Conservation (phyloP, 2,113 vertebrate genomes). For the Nestor notabilis region DNA sequence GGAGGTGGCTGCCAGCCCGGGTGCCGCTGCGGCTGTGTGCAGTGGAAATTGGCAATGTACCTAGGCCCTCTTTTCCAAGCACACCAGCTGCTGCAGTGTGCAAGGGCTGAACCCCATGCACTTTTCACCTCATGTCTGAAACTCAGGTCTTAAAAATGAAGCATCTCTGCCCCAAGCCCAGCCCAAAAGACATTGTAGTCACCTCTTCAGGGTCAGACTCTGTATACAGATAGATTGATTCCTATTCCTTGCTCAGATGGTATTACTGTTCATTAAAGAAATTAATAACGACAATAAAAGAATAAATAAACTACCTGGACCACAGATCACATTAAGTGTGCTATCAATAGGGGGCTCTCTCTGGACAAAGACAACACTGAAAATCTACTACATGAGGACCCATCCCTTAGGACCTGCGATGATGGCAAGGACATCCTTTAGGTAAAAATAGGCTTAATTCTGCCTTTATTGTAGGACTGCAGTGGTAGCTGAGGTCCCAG, state of each 20-base stretch:
- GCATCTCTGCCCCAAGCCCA: neutral
- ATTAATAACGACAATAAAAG: neutral
- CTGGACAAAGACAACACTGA: neutral
- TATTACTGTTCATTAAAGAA: neutral
- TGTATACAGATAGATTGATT: neutral
- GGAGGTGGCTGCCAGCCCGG: neutral
- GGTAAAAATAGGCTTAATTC: neutral
- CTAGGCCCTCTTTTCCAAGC: neutral
- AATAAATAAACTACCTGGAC: neutral
- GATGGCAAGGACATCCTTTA: neutral
- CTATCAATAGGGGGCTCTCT: neutral
- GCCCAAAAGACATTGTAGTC: neutral
- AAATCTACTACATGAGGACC: neutral
- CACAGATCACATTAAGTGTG: neutral
- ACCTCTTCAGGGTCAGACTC: neutral
- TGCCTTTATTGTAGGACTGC: neutral
- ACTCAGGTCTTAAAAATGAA: neutral
- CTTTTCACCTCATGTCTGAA: neutral
- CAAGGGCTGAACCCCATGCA: neutral
- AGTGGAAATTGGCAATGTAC: neutral
- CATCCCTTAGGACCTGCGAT: neutral
- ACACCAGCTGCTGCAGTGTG: rapidly evolving
- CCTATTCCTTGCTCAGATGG: neutral
- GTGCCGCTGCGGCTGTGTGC: neutral
- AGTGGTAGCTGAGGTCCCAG: neutral